Percentiles rank a stretch among this genome's conserved stretches.
These are phyloP conservation scores for Eubucco bourcierii DNA, from an alignment of 2,113 vertebrate species.

Conservation along the genomic window DNA sequence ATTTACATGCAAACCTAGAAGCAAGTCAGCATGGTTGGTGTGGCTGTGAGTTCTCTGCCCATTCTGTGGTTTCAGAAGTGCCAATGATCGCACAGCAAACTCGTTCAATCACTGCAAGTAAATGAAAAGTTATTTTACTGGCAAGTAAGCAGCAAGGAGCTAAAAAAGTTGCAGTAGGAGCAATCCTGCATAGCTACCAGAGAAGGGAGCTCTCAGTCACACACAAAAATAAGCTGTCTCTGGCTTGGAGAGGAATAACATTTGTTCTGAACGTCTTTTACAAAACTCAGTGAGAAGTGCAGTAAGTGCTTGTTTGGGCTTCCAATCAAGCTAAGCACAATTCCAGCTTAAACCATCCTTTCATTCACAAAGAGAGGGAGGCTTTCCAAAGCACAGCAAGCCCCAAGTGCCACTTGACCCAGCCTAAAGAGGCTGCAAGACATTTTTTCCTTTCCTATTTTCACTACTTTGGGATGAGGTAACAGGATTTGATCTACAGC, in stretches of 20 bases:
- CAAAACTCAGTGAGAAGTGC: rapidly evolving
- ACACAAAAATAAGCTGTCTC: neutral
- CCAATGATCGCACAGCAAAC: rapidly evolving
- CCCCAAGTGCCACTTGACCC: neutral
- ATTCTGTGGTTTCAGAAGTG: too few relatives aligned
- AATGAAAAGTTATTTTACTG: neutral
- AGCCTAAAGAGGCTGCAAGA: rapidly evolving
- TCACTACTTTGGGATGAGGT: neutral
- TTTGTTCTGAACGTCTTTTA: neutral
- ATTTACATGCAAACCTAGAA: neutral
- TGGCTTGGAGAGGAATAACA: neutral
- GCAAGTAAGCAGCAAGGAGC: neutral
- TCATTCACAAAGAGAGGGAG: neutral
- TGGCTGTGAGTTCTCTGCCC: rapidly evolving
- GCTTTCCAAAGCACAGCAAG: neutral
- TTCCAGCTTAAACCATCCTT: neutral
- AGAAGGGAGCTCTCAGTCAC: neutral
- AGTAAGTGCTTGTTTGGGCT: neutral
- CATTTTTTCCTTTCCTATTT: neutral
- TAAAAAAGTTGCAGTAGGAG: neutral
- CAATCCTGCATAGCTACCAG: neutral
- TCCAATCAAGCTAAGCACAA: neutral
- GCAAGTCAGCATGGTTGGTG: rapidly evolving
- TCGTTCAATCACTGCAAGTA: neutral
- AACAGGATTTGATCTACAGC: neutral